phyloP scores from a whole-genome alignment of 2,888 invertebrate genomes.

The Pyrrhosoma nymphula region DNA sequence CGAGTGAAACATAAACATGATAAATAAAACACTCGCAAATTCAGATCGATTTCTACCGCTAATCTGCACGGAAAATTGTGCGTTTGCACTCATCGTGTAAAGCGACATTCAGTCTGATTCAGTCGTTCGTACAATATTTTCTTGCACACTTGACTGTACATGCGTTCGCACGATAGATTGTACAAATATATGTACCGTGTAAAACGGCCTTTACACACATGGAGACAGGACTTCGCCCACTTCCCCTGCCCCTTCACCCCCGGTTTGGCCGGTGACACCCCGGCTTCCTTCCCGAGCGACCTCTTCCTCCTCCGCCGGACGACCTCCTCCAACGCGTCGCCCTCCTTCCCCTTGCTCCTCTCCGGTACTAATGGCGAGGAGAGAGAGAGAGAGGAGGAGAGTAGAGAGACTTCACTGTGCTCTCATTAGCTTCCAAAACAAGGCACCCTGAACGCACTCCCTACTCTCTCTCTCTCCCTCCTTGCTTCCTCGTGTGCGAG shows the following conservation, averaged over 20 bases:
- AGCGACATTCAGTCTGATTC: no score
- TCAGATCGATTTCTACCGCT: no score
- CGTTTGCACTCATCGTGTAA: no score
- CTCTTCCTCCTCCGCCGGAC: neutral
- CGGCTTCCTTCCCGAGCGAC: neutral
- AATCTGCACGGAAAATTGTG: no score
- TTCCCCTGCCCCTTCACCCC: neutral
- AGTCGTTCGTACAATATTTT: no score
- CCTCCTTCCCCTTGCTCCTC: neutral
- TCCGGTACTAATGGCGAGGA: neutral
- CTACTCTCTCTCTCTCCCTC: neutral
- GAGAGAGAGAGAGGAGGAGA: neutral
- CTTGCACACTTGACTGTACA: no score
- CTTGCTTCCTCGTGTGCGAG: neutral
- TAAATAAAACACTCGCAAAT: no score
- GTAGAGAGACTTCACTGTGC: neutral
- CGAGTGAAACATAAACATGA: no score
- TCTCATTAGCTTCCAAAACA: slow-evolving; percentile 36
- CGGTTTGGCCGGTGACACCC: neutral
- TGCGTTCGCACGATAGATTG: no score
- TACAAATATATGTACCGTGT: no score
- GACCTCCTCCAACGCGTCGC: neutral
- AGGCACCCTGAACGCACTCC: neutral
- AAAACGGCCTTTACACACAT: neutral
- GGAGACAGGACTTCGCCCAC: neutral